Evolutionary conservation across 92 coral and sea anemone genomes (phyloP), one percentile per base, ranked within the genome.

Genomic region (Muricea muricata): DNA sequence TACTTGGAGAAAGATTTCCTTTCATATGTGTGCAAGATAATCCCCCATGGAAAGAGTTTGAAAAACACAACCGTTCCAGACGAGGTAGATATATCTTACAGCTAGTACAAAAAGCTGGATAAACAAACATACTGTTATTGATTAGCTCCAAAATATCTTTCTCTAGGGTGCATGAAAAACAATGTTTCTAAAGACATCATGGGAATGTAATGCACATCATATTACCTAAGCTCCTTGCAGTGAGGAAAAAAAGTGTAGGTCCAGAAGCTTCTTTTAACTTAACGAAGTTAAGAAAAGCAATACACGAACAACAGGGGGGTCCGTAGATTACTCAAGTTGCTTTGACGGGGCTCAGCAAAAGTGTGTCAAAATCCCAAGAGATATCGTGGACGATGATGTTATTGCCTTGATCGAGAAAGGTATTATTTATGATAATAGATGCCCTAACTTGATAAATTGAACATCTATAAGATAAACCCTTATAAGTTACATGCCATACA

Each of bases 1-100:
- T 84, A 84, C 83, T 35, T 84, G 14, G 81, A 84, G 30, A 70
- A 84, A 46, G 41, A 24, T 10, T 84, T 84, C 74, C 88, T 84
- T 12, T 83, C 88, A 28, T 84, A 72, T 54, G 82, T 84, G 32
- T 67, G 88, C 23, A 83, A 71, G 56, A 55, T 83, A 37, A 23
- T 83, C 15, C 31, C 17, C 0, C 26, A 52, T 0, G 48, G 63
- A 13, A 70, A 82, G 70, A 81, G 63, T 32, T 47, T 79, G 35
- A 30, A 57, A 57, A 50, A 33, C 52, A 41, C 86, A 11, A 65
- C 75, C 30, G 54, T 29, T 10, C 68, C 79, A 47, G 78, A 82
- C 60, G 79, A 47, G 66, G 75, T 67, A 34, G 3, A 14, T 57
- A 31, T 58, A n/a, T 65, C 28, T 28, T 15, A 24, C 12, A 9